Percentiles rank a stretch among this genome's conserved stretches.
phyloP scores from a whole-genome alignment of 2,113 vertebrate genomes.

The Struthidea cinerea region DNA sequence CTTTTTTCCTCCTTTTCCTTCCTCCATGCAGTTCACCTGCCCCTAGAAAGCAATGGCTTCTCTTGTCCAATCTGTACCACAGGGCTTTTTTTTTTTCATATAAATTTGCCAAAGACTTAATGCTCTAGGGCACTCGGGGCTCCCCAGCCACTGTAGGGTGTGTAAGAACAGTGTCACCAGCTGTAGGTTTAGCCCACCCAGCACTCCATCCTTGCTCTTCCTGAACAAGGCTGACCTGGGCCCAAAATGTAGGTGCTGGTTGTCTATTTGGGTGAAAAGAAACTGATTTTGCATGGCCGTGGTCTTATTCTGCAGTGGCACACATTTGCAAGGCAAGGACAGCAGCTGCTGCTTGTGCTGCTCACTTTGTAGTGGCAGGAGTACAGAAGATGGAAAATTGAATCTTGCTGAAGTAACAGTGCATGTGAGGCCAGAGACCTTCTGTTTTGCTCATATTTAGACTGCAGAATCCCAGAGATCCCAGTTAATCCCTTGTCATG shows the following conservation, averaged over 20 bases:
- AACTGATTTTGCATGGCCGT: background rate
- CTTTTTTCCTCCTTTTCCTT: background rate
- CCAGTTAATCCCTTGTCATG: background rate
- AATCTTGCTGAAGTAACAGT: background rate
- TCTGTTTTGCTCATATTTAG: background rate
- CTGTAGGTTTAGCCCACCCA: background rate
- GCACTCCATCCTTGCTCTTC: background rate
- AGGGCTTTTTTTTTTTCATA: background rate
- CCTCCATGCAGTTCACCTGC: background rate
- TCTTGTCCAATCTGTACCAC: background rate
- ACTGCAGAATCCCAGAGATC: background rate
- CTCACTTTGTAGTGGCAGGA: background rate
- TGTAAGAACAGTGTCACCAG: background rate
- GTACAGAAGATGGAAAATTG: background rate
- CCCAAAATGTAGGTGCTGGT: background rate
- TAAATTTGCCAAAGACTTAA: background rate
- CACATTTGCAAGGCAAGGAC: background rate
- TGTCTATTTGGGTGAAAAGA: background rate
- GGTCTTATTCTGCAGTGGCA: background rate
- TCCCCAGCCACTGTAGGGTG: background rate
- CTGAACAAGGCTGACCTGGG: background rate
- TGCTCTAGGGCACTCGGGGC: background rate
- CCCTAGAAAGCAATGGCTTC: background rate
- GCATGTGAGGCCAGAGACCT: background rate
- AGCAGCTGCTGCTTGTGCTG: background rate